Conservation (phyloP, 2,797 vertebrate genomes). For the Nasua narica region DNA sequence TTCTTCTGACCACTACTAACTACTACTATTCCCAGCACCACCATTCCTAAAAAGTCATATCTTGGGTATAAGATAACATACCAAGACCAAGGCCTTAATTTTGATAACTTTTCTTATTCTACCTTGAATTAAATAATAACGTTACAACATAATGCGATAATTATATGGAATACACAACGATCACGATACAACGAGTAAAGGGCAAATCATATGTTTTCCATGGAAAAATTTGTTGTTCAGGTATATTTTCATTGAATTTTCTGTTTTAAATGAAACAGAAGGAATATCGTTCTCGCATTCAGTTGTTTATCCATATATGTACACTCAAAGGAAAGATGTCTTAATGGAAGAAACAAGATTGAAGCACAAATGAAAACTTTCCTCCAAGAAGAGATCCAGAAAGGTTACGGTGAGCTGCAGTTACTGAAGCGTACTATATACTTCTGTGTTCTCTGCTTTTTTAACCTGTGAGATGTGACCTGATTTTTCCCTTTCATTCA, state of each 20-base stretch:
- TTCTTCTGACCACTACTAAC: not conserved
- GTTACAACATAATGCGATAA: not conserved
- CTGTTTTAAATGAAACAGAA: slow-evolving; percentile 19
- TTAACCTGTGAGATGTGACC: slow-evolving; percentile 57
- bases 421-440: slow-evolving; percentile 24
- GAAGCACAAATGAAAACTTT: slow-evolving; percentile 42
- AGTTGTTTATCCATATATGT: not conserved
- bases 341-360: slow-evolving; percentile 34
- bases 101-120: not conserved
- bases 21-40: not conserved
- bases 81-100: not conserved
- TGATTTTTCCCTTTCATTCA: slow-evolving; percentile 57
- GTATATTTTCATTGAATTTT: not conserved
- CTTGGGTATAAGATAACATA: not conserved
- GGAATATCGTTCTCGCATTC: not conserved
- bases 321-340: not conserved
- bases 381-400: slow-evolving; percentile 38
- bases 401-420: slow-evolving; percentile 39
- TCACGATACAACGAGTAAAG: not conserved
- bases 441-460: slow-evolving; percentile 35
- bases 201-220: not conserved
- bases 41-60: not conserved
- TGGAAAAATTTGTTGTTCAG: not conserved
- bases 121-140: not conserved
- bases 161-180: not conserved